phyloP scores from a whole-genome alignment of 1,140 invertebrate species.

The Stegodyphus mimosarum region DNA sequence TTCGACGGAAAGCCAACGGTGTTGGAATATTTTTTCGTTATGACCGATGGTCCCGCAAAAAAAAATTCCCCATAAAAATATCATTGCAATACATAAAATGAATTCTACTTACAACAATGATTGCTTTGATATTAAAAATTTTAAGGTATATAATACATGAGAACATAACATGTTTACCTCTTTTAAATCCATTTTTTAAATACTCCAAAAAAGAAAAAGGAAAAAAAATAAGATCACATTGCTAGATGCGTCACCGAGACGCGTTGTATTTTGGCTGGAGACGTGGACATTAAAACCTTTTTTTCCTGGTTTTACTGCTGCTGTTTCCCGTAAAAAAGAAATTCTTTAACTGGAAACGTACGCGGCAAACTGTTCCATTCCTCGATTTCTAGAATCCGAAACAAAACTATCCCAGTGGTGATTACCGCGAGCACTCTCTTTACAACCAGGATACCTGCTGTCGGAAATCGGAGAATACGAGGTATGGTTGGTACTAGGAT shows the following conservation, averaged over 20 bases:
- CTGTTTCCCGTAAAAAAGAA: not conserved
- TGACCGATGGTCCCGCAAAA: slow-evolving; percentile 55
- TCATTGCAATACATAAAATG: slow-evolving; percentile 47
- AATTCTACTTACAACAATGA: slow-evolving; percentile 60
- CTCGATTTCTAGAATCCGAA: slow-evolving; percentile 33
- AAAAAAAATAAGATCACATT: slow-evolving; percentile 58
- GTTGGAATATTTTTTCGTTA: slow-evolving; percentile 39
- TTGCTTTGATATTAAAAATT: slow-evolving; percentile 50
- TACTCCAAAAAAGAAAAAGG: slow-evolving; percentile 55
- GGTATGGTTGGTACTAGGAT: not conserved
- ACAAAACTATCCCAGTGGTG: slow-evolving; percentile 47
- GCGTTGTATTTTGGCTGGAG: slow-evolving; percentile 55
- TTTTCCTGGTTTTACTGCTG: slow-evolving; percentile 13
- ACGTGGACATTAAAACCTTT: slow-evolving; percentile 48
- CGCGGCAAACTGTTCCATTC: slow-evolving; percentile 56
- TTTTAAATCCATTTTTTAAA: slow-evolving; percentile 56
- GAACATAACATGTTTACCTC: slow-evolving; percentile 42
- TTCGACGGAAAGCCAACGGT: slow-evolving; percentile 45
- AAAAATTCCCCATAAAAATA: slow-evolving; percentile 46
- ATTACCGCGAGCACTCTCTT: slow-evolving; percentile 38
- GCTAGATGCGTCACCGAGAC: slow-evolving; percentile 16
- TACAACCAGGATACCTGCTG: slow-evolving; percentile 45
- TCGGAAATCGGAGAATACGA: slow-evolving; percentile 10
- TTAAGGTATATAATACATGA: slow-evolving; percentile 56
- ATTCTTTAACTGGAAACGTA: slow-evolving; percentile 56